Evolutionary conservation across 2,888 invertebrate species (phyloP).

Genomic region (Strigamia transsilvanica): DNA sequence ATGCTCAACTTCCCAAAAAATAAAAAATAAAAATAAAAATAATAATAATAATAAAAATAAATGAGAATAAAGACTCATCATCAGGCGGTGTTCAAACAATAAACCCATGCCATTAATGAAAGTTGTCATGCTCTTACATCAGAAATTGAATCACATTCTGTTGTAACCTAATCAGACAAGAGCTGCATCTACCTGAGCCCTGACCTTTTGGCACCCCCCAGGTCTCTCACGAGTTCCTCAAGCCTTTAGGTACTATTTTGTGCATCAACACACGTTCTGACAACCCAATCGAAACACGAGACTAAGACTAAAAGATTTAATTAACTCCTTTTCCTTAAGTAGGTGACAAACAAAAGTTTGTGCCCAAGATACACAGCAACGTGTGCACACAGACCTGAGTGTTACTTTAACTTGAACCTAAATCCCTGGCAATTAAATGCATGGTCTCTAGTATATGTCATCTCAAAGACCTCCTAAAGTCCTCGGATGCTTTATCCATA

Average conservation of each 20-base stretch:
- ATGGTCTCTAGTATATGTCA: background rate
- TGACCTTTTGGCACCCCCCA: background rate
- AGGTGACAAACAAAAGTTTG: slow-evolving; percentile 30
- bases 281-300: background rate
- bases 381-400: background rate
- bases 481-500: background rate
- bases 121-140: slow-evolving; percentile 38
- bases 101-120: background rate
- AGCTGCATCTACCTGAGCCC: slow-evolving; percentile 13
- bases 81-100: background rate
- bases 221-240: background rate
- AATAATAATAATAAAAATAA: background rate
- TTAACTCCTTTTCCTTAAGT: slow-evolving; percentile 29
- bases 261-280: slow-evolving; percentile 22
- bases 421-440: slow-evolving; percentile 4
- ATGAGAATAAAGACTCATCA: background rate
- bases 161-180: slow-evolving; percentile 10
- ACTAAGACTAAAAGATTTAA: slow-evolving; percentile 20
- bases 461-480: slow-evolving; percentile 4
- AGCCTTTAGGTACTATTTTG: slow-evolving; percentile 25
- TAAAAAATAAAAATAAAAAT: background rate
- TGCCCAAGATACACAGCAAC: background rate
- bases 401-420: background rate
- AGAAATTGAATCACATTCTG: slow-evolving; percentile 26
- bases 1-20: background rate